Evolutionary conservation across 2,888 invertebrate species (phyloP), one percentile per base, ranked within the genome.

Genomic region (Priocnemis perturbator): DNA sequence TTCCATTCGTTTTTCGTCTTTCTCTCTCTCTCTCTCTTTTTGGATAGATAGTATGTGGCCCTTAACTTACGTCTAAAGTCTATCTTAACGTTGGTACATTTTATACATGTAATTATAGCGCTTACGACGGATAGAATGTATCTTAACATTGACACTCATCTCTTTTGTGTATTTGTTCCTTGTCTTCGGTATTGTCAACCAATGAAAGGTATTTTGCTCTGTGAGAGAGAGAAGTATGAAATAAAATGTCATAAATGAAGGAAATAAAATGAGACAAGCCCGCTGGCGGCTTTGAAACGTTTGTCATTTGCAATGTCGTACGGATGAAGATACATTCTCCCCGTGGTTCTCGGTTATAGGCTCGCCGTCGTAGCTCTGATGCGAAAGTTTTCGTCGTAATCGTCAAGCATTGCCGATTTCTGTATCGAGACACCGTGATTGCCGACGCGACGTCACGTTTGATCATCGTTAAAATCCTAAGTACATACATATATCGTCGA

Each of bases 41-140:
- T 64, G 75, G 57, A 79, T 78, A 72, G 69, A 69, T 75, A 71
- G 79, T 80, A 83, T 78, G n/a, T n/a, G 82, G 72, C 70, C 71
- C 78, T 83, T 73, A 81, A 64, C 79, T 71, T 74, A 80, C n/a
- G 45, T 64, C 77, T 80, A 79, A 79, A 64, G 74, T 71, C 78
- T 84, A 81, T 77, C 76, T 84, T 78, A 78, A 71, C n/a, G 70
- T 77, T 75, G 75, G 76, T 83, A 80, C 69, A 78, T 81, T 79
- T 81, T 83, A 79, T 80, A 83, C 76, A 80, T 78, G 66, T 78
- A 77, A 77, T 74, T 67, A 71, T 74, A 73, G 67, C 70, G 61
- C 74, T 75, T 69, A 67, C 69, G 57, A 72, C 70, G 70, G 69
- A 72, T 70, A 78, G 63, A 61, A 61, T 50, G 50, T 19, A 50